A percentile compares a stretch with the other conserved stretches of the same genome.
Evolutionary conservation across 2,113 vertebrate genomes (phyloP).

Genomic region (Hippocampus comes): DNA sequence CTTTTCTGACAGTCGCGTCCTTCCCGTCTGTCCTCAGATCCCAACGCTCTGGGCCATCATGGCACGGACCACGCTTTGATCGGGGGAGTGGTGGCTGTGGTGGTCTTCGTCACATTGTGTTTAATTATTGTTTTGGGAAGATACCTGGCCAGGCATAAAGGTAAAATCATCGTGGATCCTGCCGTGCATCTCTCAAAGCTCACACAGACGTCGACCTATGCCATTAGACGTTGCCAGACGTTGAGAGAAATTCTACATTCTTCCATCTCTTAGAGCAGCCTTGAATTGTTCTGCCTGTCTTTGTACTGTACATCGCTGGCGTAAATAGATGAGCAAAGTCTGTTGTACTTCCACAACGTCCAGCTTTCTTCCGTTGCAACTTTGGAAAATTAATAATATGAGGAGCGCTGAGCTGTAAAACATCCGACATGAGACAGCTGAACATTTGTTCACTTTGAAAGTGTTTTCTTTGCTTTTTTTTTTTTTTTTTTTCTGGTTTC

Average conservation of each 20-base stretch:
- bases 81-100: constrained; percentile 97
- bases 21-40: constrained; percentile 75
- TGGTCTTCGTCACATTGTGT: constrained; percentile 97
- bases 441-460: too few species aligned
- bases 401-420: too few species aligned
- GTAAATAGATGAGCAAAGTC: too few species aligned
- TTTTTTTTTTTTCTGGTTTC: not conserved
- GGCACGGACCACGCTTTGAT: constrained; percentile 95
- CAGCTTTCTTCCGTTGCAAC: too few species aligned
- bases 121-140: constrained; percentile 98
- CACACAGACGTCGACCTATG: constrained; percentile 14
- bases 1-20: constrained; percentile 16
- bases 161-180: constrained; percentile 65
- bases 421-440: too few species aligned
- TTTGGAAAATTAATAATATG: too few species aligned
- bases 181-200: constrained; percentile 19
- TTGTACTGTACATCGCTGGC: too few species aligned
- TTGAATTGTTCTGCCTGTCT: too few species aligned
- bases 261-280: too few species aligned
- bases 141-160: constrained; percentile 99
- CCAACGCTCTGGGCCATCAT: constrained; percentile 85
- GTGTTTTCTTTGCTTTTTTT: not conserved
- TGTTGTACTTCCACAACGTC: too few species aligned
- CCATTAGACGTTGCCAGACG: constrained; percentile 18
- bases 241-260: not conserved